A percentile compares a stretch with the other conserved stretches of the same genome.
These are phyloP conservation scores for Ochropleura leucogaster DNA, from an alignment of 2,888 invertebrate species.

Conservation along the genomic window DNA sequence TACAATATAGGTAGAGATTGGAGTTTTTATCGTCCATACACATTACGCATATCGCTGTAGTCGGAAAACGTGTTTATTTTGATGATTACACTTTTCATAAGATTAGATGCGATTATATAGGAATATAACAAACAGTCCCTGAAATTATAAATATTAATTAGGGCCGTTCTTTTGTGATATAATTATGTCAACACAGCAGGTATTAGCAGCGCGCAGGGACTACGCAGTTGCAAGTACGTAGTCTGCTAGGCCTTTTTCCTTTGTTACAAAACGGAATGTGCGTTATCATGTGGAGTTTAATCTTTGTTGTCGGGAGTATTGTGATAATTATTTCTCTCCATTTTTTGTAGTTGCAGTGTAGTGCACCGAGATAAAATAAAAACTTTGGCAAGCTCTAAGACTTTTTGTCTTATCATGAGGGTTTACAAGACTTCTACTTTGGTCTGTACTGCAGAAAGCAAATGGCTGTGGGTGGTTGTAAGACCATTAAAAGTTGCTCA, in stretches of 20 bases:
- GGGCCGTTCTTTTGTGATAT: slow-evolving; percentile 15
- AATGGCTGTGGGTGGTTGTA: not conserved
- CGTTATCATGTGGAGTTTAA: slow-evolving; percentile 27
- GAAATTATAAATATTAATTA: slow-evolving; percentile 18
- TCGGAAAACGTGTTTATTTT: slow-evolving; percentile 42
- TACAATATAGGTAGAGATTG: slow-evolving; percentile 40
- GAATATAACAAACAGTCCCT: slow-evolving; percentile 16
- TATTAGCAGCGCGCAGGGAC: not conserved
- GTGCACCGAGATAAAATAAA: not conserved
- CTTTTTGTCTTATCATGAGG: not conserved
- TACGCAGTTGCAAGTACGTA: slow-evolving; percentile 19
- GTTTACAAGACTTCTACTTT: not conserved
- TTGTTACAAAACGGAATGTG: slow-evolving; percentile 53
- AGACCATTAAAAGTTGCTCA: slow-evolving; percentile 30
- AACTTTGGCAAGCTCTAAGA: not conserved
- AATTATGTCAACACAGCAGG: slow-evolving; percentile 15
- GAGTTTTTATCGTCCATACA: slow-evolving; percentile 45
- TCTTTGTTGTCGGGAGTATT: slow-evolving; percentile 9
- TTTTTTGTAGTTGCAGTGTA: not conserved
- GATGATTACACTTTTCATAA: slow-evolving; percentile 13
- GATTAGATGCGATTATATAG: slow-evolving; percentile 25
- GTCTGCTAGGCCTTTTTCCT: slow-evolving; percentile 45
- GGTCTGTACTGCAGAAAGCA: slow-evolving; percentile 7
- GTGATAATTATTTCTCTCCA: not conserved
- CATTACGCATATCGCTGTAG: slow-evolving; percentile 14